phyloP scores from a whole-genome alignment of 2,888 invertebrate species.

The Euproctis similis region DNA sequence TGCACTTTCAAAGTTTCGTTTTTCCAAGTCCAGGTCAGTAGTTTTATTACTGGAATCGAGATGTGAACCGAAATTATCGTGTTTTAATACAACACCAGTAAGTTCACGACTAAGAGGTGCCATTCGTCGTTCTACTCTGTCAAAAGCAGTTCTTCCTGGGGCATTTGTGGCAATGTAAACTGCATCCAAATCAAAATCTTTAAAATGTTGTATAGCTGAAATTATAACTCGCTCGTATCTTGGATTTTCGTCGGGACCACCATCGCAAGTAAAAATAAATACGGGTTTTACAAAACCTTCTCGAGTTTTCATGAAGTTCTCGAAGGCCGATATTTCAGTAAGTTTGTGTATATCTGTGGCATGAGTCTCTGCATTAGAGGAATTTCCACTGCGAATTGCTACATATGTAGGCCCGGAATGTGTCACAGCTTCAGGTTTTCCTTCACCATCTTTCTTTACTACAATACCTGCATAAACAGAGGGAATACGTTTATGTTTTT shows the following conservation, averaged over 20 bases:
- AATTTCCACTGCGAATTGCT: not conserved
- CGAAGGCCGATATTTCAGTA: slow-evolving; percentile 5
- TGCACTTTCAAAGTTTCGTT: not conserved
- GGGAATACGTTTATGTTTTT: slow-evolving; percentile 7
- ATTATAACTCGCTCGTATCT: slow-evolving; percentile 8
- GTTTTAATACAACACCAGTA: not conserved
- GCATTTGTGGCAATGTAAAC: slow-evolving; percentile 9
- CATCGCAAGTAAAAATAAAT: slow-evolving; percentile 1
- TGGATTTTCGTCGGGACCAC: slow-evolving; percentile 9
- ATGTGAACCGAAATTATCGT: slow-evolving; percentile 1
- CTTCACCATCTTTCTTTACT: slow-evolving; percentile 5
- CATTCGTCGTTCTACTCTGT: not conserved
- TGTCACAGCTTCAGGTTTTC: slow-evolving; percentile 7
- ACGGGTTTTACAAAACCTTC: slow-evolving; percentile 4
- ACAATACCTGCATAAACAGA: slow-evolving; percentile 6
- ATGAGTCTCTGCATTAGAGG: not conserved
- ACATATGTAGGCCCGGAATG: slow-evolving; percentile 5
- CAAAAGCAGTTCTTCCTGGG: slow-evolving; percentile 8
- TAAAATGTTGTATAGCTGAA: slow-evolving; percentile 3
- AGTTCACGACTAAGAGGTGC: not conserved
- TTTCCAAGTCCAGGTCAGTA: slow-evolving; percentile 1
- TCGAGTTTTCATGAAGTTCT: slow-evolving; percentile 5
- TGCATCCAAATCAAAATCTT: not conserved
- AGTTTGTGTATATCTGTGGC: slow-evolving; percentile 2
- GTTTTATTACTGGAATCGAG: slow-evolving; percentile 3